These are phyloP conservation scores for Hiodon tergisus DNA, from an alignment of 2,113 vertebrate species.

Conservation along the genomic window DNA sequence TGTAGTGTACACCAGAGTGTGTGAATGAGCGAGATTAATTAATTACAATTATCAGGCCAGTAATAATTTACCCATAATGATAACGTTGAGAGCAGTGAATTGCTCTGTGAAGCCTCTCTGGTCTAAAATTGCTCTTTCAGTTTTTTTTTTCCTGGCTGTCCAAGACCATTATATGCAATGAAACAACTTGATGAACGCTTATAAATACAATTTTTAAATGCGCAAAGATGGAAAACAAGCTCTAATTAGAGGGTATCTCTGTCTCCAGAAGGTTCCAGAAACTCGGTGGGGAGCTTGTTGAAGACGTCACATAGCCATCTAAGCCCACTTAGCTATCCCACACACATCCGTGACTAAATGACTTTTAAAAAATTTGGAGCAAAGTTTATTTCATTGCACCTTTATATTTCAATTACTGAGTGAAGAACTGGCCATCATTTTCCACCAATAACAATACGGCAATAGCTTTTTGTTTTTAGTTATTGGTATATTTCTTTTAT, in stretches of 20 bases:
- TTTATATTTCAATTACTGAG: too few species aligned
- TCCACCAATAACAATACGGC: too few species aligned
- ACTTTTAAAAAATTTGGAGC: conserved; percentile 29
- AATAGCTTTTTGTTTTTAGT: not conserved
- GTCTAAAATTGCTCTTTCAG: conserved; percentile 55
- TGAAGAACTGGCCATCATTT: too few species aligned
- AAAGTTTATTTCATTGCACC: too few species aligned
- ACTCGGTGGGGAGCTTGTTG: conserved; percentile 46
- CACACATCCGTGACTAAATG: conserved; percentile 45
- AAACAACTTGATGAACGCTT: conserved; percentile 43
- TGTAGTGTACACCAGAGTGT: conserved; percentile 41
- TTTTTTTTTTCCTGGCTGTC: conserved; percentile 54
- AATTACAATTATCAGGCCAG: conserved; percentile 64
- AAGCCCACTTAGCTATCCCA: conserved; percentile 45
- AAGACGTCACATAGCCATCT: conserved; percentile 46
- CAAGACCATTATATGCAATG: conserved; percentile 56
- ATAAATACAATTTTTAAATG: conserved; percentile 35
- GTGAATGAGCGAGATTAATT: conserved; percentile 58
- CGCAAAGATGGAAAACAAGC: conserved; percentile 50
- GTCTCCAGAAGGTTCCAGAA: conserved; percentile 35
- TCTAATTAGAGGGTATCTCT: conserved; percentile 60
- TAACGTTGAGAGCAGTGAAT: conserved; percentile 62
- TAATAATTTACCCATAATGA: conserved; percentile 57
- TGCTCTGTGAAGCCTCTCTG: conserved; percentile 52
- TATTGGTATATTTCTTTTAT: conserved; percentile 3